phyloP scores from a whole-genome alignment of 1,140 invertebrate species.

The Drosophila mojavensis region DNA sequence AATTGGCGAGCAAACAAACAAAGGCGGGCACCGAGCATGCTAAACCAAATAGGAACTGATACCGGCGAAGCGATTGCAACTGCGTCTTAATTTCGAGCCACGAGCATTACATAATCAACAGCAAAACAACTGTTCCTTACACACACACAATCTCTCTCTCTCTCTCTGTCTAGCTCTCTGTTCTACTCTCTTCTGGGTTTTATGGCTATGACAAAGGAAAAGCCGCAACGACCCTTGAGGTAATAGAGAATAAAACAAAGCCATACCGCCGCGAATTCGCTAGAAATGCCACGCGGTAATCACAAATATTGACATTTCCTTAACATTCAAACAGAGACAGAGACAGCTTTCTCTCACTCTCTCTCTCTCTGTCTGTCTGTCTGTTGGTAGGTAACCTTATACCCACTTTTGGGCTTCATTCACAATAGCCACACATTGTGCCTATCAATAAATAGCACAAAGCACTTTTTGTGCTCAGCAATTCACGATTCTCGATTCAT shows the following conservation, averaged over 20 bases:
- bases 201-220: slow-evolving; percentile 45
- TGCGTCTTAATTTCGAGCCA: slow-evolving; percentile 47
- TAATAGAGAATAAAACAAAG: slow-evolving; percentile 41
- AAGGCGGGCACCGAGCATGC: not conserved
- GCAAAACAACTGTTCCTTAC: slow-evolving; percentile 7
- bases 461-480: not conserved
- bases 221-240: slow-evolving; percentile 39
- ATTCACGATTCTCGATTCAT: not conserved
- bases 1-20: slow-evolving; percentile 28
- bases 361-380: not conserved
- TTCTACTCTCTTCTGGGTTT: slow-evolving; percentile 5
- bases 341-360: not conserved
- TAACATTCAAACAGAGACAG: slow-evolving; percentile 15
- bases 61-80: slow-evolving; percentile 39
- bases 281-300: slow-evolving; percentile 72
- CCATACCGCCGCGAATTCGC: slow-evolving; percentile 57
- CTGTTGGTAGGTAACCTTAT: slow-evolving; percentile 42
- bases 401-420: slow-evolving; percentile 26
- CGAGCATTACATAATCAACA: slow-evolving; percentile 42
- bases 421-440: slow-evolving; percentile 42
- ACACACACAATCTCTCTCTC: not conserved
- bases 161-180: not conserved
- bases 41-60: slow-evolving; percentile 31
- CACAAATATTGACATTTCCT: slow-evolving; percentile 74
- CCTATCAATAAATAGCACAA: slow-evolving; percentile 37